A percentile compares a stretch with the other conserved stretches of the same genome.
Evolutionary conservation across 2,888 invertebrate genomes (phyloP).

Genomic region (Ectemnius cavifrons): DNA sequence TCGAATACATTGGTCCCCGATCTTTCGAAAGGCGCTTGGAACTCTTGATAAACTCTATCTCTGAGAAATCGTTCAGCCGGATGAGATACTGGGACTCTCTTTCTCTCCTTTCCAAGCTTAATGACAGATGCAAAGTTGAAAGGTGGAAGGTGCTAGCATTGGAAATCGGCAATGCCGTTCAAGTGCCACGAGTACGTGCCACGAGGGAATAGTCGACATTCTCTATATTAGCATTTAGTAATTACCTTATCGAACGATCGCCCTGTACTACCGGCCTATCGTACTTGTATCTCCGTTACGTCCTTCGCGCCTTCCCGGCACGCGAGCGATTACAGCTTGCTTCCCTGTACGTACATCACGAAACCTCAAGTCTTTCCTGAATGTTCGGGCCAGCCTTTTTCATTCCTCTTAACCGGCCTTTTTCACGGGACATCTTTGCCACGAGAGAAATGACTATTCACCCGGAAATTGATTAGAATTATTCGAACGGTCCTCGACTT

Average conservation of each 20-base stretch:
- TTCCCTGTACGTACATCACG: slow-evolving; percentile 51
- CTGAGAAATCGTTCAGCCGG: no score
- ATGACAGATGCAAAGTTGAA: no score
- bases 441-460: background rate
- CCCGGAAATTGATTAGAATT: slow-evolving; percentile 26
- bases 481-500: slow-evolving; percentile 13
- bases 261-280: slow-evolving; percentile 69
- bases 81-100: no score
- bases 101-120: no score
- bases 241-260: slow-evolving; percentile 74
- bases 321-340: slow-evolving; percentile 62
- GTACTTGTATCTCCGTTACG: slow-evolving; percentile 72
- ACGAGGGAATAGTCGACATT: slow-evolving; percentile 63
- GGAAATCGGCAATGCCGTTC: no score
- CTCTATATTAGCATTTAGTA: slow-evolving; percentile 73
- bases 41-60: no score
- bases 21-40: no score
- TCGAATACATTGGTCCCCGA: no score
- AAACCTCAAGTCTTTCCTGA: slow-evolving; percentile 29
- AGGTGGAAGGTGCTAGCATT: no score
- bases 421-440: background rate
- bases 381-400: slow-evolving; percentile 32
- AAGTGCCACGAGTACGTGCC: slow-evolving; percentile 36
- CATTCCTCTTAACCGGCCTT: background rate
- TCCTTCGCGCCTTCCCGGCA: slow-evolving; percentile 69